A percentile compares a stretch with the other conserved stretches of the same genome.
phyloP scores from a whole-genome alignment of 2,113 vertebrate species.

The Mus spicilegus region DNA sequence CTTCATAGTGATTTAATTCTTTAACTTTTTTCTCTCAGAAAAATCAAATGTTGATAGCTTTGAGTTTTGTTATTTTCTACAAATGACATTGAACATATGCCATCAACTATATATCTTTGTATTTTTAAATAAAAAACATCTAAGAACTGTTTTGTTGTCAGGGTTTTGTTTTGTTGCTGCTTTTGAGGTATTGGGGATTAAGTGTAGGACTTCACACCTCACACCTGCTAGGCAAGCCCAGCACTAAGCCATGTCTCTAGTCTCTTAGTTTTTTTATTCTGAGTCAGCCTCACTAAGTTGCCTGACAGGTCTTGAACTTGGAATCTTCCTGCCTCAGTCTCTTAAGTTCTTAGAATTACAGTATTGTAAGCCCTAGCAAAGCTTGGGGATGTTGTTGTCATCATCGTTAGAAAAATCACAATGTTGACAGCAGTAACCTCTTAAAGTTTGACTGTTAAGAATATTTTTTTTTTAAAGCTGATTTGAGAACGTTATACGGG shows the following conservation, averaged over 20 bases:
- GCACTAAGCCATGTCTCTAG: background rate
- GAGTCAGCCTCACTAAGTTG: background rate
- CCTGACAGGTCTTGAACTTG: background rate
- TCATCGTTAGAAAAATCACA: background rate
- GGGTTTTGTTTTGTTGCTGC: background rate
- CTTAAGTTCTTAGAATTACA: background rate
- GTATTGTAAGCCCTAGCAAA: background rate
- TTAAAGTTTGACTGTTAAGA: constrained; percentile 36
- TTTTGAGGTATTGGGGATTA: background rate
- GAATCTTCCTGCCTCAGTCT: background rate
- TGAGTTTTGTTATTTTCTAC: constrained; percentile 57
- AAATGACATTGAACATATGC: background rate
- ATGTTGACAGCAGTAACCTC: constrained; percentile 6
- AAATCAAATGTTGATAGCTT: constrained; percentile 58
- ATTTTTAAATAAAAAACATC: constrained; percentile 26
- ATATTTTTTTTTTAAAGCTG: background rate
- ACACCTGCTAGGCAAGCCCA: background rate
- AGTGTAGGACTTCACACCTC: background rate
- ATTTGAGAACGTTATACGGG: background rate
- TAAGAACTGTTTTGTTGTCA: constrained; percentile 39
- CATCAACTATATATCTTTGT: constrained; percentile 25
- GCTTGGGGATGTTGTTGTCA: background rate
- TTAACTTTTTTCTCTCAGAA: constrained; percentile 39
- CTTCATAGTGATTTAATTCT: constrained; percentile 31
- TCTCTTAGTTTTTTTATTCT: background rate